These are phyloP conservation scores for Oceanodroma leucorhoa DNA, from an alignment of 2,797 vertebrate species.

Conservation along the genomic window DNA sequence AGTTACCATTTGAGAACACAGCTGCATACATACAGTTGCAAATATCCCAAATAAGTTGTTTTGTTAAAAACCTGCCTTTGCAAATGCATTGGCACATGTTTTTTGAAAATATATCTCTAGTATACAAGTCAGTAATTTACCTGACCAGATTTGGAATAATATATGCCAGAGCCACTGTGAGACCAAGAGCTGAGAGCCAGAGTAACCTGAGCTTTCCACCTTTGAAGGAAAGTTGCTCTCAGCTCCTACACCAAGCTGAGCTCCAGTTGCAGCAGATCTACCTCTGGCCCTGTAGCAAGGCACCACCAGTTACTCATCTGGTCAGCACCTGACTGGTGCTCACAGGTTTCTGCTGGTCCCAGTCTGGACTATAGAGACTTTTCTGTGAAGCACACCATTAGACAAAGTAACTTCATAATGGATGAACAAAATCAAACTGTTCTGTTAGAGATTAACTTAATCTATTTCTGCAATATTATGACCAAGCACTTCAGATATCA, in stretches of 20 bases:
- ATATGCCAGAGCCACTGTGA: background rate
- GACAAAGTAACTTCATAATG: background rate
- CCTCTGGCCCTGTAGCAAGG: background rate
- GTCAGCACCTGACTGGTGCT: accelerated
- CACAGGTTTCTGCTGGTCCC: background rate
- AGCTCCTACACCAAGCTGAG: background rate
- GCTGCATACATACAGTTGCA: background rate
- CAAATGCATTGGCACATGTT: background rate
- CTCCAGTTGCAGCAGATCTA: background rate
- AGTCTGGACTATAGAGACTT: background rate
- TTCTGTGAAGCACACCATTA: background rate
- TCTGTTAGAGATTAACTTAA: background rate
- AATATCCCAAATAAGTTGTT: background rate
- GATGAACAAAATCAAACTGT: background rate
- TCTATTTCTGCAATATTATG: background rate
- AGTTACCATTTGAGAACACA: background rate
- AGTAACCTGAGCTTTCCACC: background rate
- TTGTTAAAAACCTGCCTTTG: background rate
- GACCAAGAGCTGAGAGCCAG: background rate
- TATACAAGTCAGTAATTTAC: background rate
- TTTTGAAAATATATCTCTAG: background rate
- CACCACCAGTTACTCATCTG: background rate
- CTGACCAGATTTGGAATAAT: background rate
- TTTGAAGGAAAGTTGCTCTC: background rate
- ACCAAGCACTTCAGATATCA: background rate